A percentile compares a stretch with the other conserved stretches of the same genome.
These are phyloP conservation scores for Todiramphus chloris DNA, from an alignment of 2,113 vertebrate genomes.

Conservation along the genomic window DNA sequence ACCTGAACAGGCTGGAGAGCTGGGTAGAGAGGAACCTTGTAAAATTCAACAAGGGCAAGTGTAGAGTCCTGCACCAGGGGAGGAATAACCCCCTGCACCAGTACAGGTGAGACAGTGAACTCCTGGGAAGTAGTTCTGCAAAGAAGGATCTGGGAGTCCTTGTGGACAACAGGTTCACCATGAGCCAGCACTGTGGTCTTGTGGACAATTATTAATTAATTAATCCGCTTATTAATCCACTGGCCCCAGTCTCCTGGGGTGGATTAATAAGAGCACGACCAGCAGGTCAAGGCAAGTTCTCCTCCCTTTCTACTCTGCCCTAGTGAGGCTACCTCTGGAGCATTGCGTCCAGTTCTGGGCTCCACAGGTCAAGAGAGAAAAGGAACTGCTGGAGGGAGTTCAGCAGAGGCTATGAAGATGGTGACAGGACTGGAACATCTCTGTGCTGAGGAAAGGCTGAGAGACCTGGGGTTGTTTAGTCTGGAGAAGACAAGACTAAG, in stretches of 20 bases:
- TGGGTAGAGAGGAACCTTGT: background rate
- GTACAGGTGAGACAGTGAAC: background rate
- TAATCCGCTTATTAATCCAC: no score
- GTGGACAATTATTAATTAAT: background rate
- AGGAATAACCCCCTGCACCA: background rate
- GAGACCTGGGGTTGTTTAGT: no score
- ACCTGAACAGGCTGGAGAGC: background rate
- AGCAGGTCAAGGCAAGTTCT: background rate
- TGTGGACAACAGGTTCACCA: background rate
- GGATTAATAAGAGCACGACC: background rate
- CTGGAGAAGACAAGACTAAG: no score
- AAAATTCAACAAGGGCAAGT: background rate
- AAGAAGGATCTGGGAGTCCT: background rate
- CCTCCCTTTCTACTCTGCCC: no score
- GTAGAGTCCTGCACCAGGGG: background rate
- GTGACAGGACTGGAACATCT: background rate
- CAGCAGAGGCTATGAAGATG: background rate
- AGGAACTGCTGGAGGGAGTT: no score
- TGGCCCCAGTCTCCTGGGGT: background rate
- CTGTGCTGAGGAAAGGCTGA: no score
- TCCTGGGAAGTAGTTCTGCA: background rate
- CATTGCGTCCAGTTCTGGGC: no score
- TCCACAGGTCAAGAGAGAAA: no score
- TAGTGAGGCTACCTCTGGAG: no score
- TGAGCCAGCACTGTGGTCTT: background rate